Evolutionary conservation across 2,797 vertebrate genomes (phyloP).

Genomic region (Eidolon dupreanum): DNA sequence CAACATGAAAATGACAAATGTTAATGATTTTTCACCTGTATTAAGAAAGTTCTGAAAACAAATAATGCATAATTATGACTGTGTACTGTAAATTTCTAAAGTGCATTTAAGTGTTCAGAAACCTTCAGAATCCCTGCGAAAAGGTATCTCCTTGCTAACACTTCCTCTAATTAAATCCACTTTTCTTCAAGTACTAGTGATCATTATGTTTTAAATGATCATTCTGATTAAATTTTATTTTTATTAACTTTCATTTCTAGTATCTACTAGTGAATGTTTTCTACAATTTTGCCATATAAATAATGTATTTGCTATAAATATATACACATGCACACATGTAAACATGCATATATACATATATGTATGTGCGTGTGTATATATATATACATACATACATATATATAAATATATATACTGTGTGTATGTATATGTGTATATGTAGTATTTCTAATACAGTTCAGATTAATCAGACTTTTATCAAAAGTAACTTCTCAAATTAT

Average conservation of each 20-base stretch:
- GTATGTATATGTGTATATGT: not conserved
- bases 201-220: not conserved
- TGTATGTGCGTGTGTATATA: not conserved
- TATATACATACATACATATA: too few relatives aligned
- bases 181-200: conserved; percentile 59
- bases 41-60: conserved; percentile 24
- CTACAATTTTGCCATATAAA: not conserved
- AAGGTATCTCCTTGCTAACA: not conserved
- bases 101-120: conserved; percentile 36
- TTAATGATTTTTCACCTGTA: not conserved
- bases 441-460: not conserved
- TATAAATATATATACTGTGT: not conserved
- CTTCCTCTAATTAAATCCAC: conserved; percentile 62
- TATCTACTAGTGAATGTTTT: not conserved
- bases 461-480: not conserved
- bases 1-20: not conserved
- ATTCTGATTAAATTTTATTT: conserved; percentile 37
- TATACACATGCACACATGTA: not conserved
- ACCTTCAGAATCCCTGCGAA: conserved; percentile 37
- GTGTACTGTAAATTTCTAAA: not conserved
- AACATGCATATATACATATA: not conserved
- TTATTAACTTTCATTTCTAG: not conserved
- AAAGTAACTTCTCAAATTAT: not conserved
- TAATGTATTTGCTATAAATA: not conserved
- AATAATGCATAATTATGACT: conserved; percentile 26